A percentile compares a stretch with the other conserved stretches of the same genome.
Conservation (phyloP, 1,140 invertebrate species). For the Plectus sambesii region DNA sequence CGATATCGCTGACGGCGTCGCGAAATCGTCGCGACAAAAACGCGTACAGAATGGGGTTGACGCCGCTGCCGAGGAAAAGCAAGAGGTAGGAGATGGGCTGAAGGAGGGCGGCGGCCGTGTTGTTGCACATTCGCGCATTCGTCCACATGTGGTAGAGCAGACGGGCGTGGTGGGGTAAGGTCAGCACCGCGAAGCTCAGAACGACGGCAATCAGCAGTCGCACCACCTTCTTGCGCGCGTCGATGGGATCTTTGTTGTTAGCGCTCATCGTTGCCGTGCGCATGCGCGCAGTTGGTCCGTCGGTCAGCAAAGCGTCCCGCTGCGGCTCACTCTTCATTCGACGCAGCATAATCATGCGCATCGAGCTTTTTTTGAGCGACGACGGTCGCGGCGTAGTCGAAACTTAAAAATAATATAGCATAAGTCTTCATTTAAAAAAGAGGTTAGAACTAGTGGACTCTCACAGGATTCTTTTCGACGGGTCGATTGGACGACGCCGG, state of each 20-base stretch:
- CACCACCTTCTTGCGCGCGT: constrained; percentile 32
- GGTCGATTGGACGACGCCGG: constrained; percentile 14
- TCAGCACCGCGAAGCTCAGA: constrained; percentile 37
- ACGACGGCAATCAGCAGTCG: constrained; percentile 42
- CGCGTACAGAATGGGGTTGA: constrained; percentile 42
- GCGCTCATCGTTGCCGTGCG: neutral
- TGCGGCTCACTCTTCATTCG: constrained; percentile 10
- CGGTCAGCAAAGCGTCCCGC: too few species aligned
- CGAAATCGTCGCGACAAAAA: constrained; percentile 41
- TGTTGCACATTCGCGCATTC: constrained; percentile 26
- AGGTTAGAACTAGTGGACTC: constrained; percentile 8
- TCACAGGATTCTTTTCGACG: constrained; percentile 14
- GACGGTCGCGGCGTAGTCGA: too few species aligned
- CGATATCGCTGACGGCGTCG: constrained; percentile 25
- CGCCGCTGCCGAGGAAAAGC: constrained; percentile 33
- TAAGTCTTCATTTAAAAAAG: neutral
- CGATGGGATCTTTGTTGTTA: constrained; percentile 16
- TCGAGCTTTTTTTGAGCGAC: neutral
- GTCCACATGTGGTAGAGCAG: constrained; percentile 33
- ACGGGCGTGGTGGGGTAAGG: constrained; percentile 36
- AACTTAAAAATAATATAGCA: too few species aligned
- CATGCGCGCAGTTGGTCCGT: too few species aligned
- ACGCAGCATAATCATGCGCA: constrained; percentile 2
- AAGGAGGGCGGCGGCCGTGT: constrained; percentile 23
- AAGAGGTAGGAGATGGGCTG: constrained; percentile 38